Evolutionary conservation across 2,888 invertebrate genomes (phyloP).

Genomic region (Lepidocyrtoides sp.): DNA sequence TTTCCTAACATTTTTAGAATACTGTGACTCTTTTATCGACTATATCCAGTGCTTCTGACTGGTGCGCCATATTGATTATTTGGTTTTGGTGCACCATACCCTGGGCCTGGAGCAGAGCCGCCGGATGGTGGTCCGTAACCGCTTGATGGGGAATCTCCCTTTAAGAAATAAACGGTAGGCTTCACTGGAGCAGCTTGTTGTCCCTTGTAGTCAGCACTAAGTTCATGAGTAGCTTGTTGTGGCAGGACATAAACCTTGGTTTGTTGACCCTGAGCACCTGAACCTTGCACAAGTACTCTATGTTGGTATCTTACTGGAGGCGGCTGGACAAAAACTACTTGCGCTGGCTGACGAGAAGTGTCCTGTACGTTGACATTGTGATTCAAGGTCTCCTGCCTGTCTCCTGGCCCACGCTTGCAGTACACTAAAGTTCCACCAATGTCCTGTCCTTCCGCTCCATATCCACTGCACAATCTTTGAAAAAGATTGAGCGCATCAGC

Average conservation of each 20-base stretch:
- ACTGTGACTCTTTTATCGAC: background rate
- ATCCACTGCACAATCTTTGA: conserved; percentile 48
- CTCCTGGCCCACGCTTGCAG: conserved; percentile 71
- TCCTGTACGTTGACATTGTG: conserved; percentile 68
- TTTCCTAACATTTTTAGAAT: background rate
- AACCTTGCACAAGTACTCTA: conserved; percentile 74
- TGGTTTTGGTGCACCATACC: too few relatives aligned
- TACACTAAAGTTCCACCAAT: conserved; percentile 66
- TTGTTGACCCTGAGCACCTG: conserved; percentile 53
- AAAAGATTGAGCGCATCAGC: conserved; percentile 51
- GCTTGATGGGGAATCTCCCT: conserved; percentile 63
- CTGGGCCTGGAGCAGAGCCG: background rate
- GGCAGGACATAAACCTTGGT: conserved; percentile 80
- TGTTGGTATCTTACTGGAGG: conserved; percentile 71
- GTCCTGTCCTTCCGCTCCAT: conserved; percentile 56
- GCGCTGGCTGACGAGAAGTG: conserved; percentile 42
- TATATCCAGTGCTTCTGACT: conserved; percentile 43
- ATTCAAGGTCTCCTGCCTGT: conserved; percentile 56
- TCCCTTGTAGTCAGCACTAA: conserved; percentile 68
- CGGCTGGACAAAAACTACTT: conserved; percentile 73
- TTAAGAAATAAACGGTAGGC: conserved; percentile 74
- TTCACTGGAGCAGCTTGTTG: conserved; percentile 61
- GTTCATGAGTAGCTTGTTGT: conserved; percentile 62
- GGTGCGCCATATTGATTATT: conserved; percentile 45
- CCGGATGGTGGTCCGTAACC: conserved; percentile 18